phyloP scores from a whole-genome alignment of 2,888 invertebrate genomes.

The Drosophila setosimentum region DNA sequence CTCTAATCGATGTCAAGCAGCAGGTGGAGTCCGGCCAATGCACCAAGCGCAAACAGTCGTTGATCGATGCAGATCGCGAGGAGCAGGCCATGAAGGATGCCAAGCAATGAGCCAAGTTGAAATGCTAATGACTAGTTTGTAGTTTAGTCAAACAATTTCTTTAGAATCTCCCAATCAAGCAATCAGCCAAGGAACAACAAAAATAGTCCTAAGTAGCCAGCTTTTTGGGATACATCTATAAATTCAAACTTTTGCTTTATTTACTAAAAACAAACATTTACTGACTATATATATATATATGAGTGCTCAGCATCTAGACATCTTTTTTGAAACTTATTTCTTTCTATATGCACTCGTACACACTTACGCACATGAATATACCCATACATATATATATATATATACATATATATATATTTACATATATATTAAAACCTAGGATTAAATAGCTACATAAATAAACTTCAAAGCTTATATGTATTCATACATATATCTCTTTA shows the following conservation, averaged over 20 bases:
- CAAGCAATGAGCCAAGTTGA: constrained; percentile 65
- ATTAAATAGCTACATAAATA: constrained; percentile 33
- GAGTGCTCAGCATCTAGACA: constrained; percentile 39
- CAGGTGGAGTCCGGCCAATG: constrained; percentile 71
- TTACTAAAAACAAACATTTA: constrained; percentile 12
- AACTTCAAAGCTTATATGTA: constrained; percentile 12
- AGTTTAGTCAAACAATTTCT: constrained; percentile 69
- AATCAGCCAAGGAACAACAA: constrained; percentile 3
- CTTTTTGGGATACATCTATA: constrained; percentile 6
- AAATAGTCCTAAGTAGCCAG: constrained; percentile 20
- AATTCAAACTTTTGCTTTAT: constrained; percentile 1
- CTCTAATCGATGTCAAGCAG: constrained; percentile 76
- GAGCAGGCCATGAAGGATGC: constrained; percentile 77
- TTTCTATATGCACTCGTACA: constrained; percentile 14
- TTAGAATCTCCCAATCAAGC: neutral
- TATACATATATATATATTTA: constrained; percentile 1
- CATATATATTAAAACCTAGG: constrained; percentile 10
- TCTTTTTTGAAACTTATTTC: constrained; percentile 18
- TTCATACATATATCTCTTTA: constrained; percentile 26
- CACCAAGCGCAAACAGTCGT: constrained; percentile 77
- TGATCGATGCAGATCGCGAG: constrained; percentile 72
- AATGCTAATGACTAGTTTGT: constrained; percentile 49
- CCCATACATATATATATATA: constrained; percentile 14
- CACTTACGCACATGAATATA: constrained; percentile 11
- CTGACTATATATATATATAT: too few relatives aligned